Evolutionary conservation across 2,888 invertebrate genomes (phyloP).

Genomic region (Mesodorylaimus sp.): DNA sequence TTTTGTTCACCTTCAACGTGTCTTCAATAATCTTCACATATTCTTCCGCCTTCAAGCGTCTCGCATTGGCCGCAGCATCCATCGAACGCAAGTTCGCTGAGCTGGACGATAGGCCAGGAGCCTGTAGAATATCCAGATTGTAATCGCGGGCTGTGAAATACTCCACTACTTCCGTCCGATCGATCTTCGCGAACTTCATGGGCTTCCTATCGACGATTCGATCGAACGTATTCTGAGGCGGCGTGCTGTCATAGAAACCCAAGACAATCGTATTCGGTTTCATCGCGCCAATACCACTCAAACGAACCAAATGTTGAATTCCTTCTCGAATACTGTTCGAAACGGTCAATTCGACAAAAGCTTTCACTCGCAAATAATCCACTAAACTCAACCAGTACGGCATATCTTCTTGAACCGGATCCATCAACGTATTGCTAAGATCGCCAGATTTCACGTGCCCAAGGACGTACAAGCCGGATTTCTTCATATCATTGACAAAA

Average conservation of each 20-base stretch:
- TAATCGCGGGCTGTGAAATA: conserved; percentile 24
- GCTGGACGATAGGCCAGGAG: neutral
- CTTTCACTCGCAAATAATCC: conserved; percentile 64
- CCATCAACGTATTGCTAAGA: conserved; percentile 39
- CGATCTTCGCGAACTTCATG: conserved; percentile 21
- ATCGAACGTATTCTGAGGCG: conserved; percentile 56
- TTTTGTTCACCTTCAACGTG: conserved; percentile 75
- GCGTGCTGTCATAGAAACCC: conserved; percentile 64
- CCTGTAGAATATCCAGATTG: conserved; percentile 16
- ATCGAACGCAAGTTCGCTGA: neutral
- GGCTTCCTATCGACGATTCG: conserved; percentile 8
- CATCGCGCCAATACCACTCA: conserved; percentile 94
- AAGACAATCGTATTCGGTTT: conserved; percentile 91
- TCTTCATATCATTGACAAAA: conserved; percentile 94
- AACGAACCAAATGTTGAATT: conserved; percentile 56
- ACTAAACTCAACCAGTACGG: conserved; percentile 79
- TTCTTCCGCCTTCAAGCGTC: conserved; percentile 35
- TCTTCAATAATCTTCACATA: conserved; percentile 69
- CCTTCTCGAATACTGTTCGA: conserved; percentile 68
- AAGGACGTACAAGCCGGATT: conserved; percentile 62
- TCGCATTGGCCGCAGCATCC: conserved; percentile 35
- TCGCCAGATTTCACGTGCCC: conserved; percentile 48
- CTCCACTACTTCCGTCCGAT: conserved; percentile 24
- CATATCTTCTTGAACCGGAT: conserved; percentile 56
- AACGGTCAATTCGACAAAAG: conserved; percentile 82